A percentile compares a stretch with the other conserved stretches of the same genome.
Evolutionary conservation across 2,888 invertebrate genomes (phyloP).

Genomic region (Aelia acuminata): DNA sequence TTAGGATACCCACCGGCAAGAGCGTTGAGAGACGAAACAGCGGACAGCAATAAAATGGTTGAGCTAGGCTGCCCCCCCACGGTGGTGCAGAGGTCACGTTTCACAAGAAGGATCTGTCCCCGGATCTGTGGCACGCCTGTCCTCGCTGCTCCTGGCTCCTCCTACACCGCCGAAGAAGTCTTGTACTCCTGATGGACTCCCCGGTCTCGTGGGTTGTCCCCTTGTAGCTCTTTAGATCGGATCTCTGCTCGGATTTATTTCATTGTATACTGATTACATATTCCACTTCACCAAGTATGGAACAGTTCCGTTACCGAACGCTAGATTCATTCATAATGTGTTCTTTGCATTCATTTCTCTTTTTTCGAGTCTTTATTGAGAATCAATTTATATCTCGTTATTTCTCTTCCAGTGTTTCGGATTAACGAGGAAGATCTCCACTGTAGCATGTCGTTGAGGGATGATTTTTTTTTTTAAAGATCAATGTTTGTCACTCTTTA

Average conservation of each 20-base stretch:
- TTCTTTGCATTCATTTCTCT: background rate
- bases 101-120: constrained; percentile 44
- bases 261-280: constrained; percentile 17
- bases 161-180: constrained; percentile 1
- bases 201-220: background rate
- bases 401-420: too few relatives aligned
- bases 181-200: constrained; percentile 29
- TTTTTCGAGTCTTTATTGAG: too few relatives aligned
- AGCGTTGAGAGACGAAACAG: background rate
- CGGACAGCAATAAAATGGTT: background rate
- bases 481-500: too few relatives aligned
- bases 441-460: too few relatives aligned
- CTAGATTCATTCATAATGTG: background rate
- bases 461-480: too few relatives aligned
- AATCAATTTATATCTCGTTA: too few relatives aligned
- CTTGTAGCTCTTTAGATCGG: constrained; percentile 1
- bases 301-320: background rate
- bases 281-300: constrained; percentile 22
- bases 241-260: constrained; percentile 17
- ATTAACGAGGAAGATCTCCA: too few relatives aligned
- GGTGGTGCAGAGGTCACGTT: constrained; percentile 35
- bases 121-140: constrained; percentile 37
- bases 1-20: background rate
- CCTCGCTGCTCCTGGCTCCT: constrained; percentile 2
- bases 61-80: constrained; percentile 18